Percentiles rank a stretch among this genome's conserved stretches.
phyloP scores from a whole-genome alignment of 2,888 invertebrate species.

The Morinoia aosen region DNA sequence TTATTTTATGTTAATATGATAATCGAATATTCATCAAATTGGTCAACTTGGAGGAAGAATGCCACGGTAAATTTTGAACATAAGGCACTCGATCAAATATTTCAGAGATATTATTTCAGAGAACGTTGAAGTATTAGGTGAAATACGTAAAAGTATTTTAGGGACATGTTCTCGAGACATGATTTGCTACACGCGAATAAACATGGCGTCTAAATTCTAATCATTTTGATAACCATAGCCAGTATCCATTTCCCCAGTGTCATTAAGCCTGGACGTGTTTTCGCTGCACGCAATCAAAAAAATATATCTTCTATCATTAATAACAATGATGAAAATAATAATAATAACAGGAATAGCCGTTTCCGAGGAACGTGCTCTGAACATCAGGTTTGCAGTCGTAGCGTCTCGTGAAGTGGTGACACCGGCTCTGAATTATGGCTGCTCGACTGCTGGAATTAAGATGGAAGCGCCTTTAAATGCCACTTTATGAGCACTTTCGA shows the following conservation, averaged over 20 bases:
- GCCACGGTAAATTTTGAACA: no score
- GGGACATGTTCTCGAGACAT: not conserved
- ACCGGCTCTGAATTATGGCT: not conserved
- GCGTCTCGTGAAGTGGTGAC: not conserved
- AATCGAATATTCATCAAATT: no score
- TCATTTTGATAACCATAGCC: not conserved
- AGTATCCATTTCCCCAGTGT: not conserved
- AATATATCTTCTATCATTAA: not conserved
- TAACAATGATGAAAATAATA: not conserved
- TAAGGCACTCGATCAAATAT: not conserved
- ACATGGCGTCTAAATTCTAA: not conserved
- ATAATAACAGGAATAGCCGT: not conserved
- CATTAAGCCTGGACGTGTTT: not conserved
- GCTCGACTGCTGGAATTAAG: conserved; percentile 6
- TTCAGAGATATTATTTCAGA: not conserved
- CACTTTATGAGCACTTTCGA: not conserved
- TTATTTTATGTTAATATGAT: no score
- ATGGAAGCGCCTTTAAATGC: not conserved
- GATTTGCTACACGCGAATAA: not conserved
- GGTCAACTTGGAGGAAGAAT: no score
- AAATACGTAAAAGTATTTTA: not conserved
- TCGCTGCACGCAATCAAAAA: not conserved
- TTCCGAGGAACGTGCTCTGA: not conserved
- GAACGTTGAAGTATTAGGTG: not conserved
- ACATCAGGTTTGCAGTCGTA: not conserved